Evolutionary conservation across 2,797 vertebrate species (phyloP), one percentile per base, ranked within the genome.

Genomic region (Alauda arvensis): DNA sequence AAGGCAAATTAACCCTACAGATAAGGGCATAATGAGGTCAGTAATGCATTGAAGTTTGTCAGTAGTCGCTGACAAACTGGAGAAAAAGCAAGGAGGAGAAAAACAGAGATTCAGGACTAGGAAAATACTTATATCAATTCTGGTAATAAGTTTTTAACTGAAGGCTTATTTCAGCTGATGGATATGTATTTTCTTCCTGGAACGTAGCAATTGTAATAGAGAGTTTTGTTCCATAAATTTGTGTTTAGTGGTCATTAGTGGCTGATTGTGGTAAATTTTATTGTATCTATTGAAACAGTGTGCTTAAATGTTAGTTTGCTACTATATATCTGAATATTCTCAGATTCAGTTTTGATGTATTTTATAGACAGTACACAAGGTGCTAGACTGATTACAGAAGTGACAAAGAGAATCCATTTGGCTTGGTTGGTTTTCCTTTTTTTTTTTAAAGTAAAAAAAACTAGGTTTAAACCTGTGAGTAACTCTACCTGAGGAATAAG

Each of bases 101-200:
- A 28, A 71, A 34, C 4, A 33, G 4, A 66, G 11, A 19, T 42
- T 69, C 6, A 18, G 12, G 19, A 28, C 11, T 45, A 19, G 11
- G 14, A 77, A 48, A 66, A 48, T 37, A 5, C 4, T 87, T 85
- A 28, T 25, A 24, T 59, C 1, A 9, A 55, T 25, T 65, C 69
- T 51, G 2, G 1, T 40, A 45, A 5, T 23, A 62, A n/a, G 2
- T 42, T 40, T 60, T 57, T 85, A 74, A 53, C 6, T n/a, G 21
- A 62, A 60, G 21, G 3, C 5, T 77, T 77, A 31, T 53, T 68
- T 83, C 37, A 72, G 21, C 3, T 43, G 7, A 21, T 39, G 10
- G 12, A 9, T 24, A 14, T 0, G 0, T 57, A 25, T 26, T 67
- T 85, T 62, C 5, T 9, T 45, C 49, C 39, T 12, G 53, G 43